Evolutionary conservation across 2,113 vertebrate species (phyloP).

Genomic region (Nyctibius bracteatus): DNA sequence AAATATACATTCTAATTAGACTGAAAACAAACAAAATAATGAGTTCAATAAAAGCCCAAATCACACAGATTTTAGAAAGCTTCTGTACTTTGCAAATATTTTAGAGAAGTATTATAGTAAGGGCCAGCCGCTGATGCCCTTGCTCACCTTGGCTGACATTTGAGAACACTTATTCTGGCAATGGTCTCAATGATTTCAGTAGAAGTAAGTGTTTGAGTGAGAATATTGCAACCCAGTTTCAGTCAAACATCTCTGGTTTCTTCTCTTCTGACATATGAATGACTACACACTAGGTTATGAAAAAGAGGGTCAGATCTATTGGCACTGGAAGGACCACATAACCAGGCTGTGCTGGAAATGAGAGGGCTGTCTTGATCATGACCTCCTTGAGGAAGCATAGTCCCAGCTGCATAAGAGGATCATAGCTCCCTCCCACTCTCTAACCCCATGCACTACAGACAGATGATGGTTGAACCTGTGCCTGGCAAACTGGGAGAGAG

Average conservation of each 20-base stretch:
- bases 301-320: neutral
- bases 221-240: neutral
- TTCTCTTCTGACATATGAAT: neutral
- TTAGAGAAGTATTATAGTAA: neutral
- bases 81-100: neutral
- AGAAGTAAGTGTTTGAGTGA: neutral
- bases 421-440: neutral
- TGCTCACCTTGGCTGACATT: neutral
- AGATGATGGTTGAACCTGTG: neutral
- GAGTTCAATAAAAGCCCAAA: neutral
- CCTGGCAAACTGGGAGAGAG: neutral
- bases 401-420: neutral
- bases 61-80: neutral
- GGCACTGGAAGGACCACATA: neutral
- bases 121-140: neutral
- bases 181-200: neutral
- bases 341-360: neutral
- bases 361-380: neutral
- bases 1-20: neutral
- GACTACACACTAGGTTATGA: neutral
- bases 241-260: neutral
- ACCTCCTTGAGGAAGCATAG: neutral
- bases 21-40: neutral
- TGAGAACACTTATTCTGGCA: neutral
- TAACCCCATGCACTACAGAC: rapidly evolving